Base-by-base conservation (phyloP, 53 echinoderm and acorn worm genomes). In the Holothuria scabra region DNA sequence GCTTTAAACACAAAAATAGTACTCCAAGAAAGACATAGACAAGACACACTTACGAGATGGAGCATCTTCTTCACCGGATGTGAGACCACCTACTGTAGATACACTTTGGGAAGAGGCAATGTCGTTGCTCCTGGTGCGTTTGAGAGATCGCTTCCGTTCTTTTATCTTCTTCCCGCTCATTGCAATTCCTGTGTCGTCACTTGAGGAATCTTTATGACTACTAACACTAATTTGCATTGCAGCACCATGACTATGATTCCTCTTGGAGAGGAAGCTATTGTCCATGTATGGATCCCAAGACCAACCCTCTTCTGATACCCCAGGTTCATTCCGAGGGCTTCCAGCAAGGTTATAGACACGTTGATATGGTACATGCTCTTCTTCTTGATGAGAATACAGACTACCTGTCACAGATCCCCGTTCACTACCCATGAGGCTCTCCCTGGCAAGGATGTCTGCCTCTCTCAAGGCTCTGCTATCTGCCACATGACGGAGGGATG, bases 171-270 rank as follows among this genome's bases (percentile, higher is more conserved):
- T 71, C 49, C 83, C 71, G 33, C 85, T 83, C 29, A 71, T 85
- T 52, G 66, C 67, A 31, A 87, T 86, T 28, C 88, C 88, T 26
- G 87, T 83, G 62, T 91, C 91, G 64, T 91, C 91, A 72, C 91
- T 91, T 20, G 91, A 91, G 1, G 91, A 91, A 49, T 91, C 83
- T 31, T 85, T 84, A 16, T 80, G 84, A 67, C 88, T 79, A 28
- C 76, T 76, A 25, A 62, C 44, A 44, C 46, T 48, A 68, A 49
- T 5, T 5, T 10, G n/a, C 32, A 33, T 71, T 12, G 38, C 29
- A 24, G 29, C 56, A 31, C 22, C 57, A 31, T 28, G 19, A 6
- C 56, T 55, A 16, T 20, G 12, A 20, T 19, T 69, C 12, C 58
- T 25, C 13, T n/a, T 4, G 4, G 63, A 19, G 28, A 65, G 3